phyloP scores from a whole-genome alignment of 2,888 invertebrate species.

The Agonopterix heracliana region DNA sequence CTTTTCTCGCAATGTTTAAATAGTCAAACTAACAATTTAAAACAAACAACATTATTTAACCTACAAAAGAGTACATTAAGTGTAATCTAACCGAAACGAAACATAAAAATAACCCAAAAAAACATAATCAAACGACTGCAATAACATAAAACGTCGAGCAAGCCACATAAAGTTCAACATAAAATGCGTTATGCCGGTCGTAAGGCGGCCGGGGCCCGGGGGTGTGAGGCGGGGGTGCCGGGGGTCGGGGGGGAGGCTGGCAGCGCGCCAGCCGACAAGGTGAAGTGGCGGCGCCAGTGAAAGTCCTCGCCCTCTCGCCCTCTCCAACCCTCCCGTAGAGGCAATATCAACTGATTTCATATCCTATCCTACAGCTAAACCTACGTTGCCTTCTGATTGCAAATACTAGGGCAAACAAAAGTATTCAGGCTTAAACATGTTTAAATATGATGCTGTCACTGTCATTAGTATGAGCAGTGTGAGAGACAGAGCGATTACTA shows the following conservation, averaged over 20 bases:
- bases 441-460: too few relatives aligned
- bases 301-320: constrained; percentile 38
- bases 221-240: constrained; percentile 6
- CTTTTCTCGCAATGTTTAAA: too few relatives aligned
- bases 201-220: constrained; percentile 15
- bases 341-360: neutral
- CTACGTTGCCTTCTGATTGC: neutral
- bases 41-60: too few relatives aligned
- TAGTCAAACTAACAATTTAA: too few relatives aligned
- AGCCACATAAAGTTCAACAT: constrained; percentile 29
- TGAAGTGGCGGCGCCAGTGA: constrained; percentile 68
- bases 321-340: constrained; percentile 10
- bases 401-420: too few relatives aligned
- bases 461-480: too few relatives aligned
- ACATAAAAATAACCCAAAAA: neutral
- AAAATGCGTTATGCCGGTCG: constrained; percentile 22
- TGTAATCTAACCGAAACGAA: neutral
- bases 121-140: constrained; percentile 2
- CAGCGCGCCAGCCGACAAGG: constrained; percentile 60
- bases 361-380: neutral
- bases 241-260: constrained; percentile 35
- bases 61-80: too few relatives aligned
- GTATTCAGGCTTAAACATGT: too few relatives aligned
- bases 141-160: constrained; percentile 11
- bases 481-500: neutral